Evolutionary conservation across 1,140 invertebrate genomes (phyloP).

Genomic region (Lasaia peninsularis): DNA sequence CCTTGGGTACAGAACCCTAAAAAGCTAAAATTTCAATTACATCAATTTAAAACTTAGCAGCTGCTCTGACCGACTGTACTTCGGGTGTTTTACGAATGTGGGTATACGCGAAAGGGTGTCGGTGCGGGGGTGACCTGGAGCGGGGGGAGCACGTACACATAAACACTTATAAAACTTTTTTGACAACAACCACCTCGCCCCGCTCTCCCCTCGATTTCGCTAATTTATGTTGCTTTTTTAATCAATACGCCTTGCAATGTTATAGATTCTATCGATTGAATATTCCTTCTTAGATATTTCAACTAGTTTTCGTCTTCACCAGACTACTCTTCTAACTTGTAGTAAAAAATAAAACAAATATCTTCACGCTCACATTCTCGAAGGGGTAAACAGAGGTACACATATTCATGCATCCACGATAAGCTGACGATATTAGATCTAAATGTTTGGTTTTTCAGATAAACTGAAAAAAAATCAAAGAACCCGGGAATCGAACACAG

Average conservation of each 20-base stretch:
- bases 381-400: too few species aligned
- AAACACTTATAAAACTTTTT: slow-evolving; percentile 77
- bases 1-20: too few species aligned
- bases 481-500: too few species aligned
- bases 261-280: slow-evolving; percentile 57
- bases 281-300: slow-evolving; percentile 19
- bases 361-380: too few species aligned
- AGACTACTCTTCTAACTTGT: too few species aligned
- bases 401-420: too few species aligned
- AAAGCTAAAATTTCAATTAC: too few species aligned
- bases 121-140: slow-evolving; percentile 27
- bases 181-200: slow-evolving; percentile 60
- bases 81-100: slow-evolving; percentile 62
- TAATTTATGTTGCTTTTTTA: slow-evolving; percentile 78
- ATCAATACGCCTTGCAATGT: slow-evolving; percentile 61
- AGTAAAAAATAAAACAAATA: too few species aligned
- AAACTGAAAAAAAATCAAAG: too few species aligned
- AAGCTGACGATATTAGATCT: too few species aligned
- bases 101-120: slow-evolving; percentile 73
- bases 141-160: slow-evolving; percentile 58
- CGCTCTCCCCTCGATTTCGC: slow-evolving; percentile 56
- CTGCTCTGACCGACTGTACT: slow-evolving; percentile 36
- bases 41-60: not conserved
- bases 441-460: too few species aligned
- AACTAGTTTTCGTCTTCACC: not conserved